Conservation (phyloP, 1,140 invertebrate species). For the Drosophila subobscura region DNA sequence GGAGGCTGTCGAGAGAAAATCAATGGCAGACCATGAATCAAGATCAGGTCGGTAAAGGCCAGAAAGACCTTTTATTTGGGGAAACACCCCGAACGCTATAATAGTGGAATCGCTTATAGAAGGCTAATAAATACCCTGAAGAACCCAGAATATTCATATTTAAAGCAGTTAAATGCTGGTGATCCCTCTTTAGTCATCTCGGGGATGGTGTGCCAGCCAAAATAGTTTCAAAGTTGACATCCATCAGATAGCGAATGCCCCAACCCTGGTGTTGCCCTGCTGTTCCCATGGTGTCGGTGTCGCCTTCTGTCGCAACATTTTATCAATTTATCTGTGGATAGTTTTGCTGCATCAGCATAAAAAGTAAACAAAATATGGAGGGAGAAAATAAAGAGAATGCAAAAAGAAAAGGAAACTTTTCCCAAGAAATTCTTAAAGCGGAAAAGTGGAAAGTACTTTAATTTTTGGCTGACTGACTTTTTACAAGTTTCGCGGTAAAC, state of each 20-base stretch:
- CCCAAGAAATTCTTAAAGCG: constrained; percentile 13
- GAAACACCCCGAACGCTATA: neutral
- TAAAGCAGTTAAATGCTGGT: too few species aligned
- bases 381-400: constrained; percentile 12
- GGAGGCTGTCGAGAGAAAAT: constrained; percentile 68
- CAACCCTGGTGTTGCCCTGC: too few species aligned
- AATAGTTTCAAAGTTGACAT: too few species aligned
- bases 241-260: too few species aligned
- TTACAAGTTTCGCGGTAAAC: constrained; percentile 69
- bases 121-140: too few species aligned
- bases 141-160: too few species aligned
- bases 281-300: too few species aligned
- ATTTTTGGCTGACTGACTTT: constrained; percentile 70
- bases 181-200: too few species aligned
- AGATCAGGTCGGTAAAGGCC: constrained; percentile 48
- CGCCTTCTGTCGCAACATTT: neutral
- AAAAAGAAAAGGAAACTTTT: constrained; percentile 6
- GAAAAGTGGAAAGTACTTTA: constrained; percentile 52
- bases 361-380: constrained; percentile 8
- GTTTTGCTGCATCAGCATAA: constrained; percentile 3
- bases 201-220: too few species aligned
- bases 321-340: constrained; percentile 1
- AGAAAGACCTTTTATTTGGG: constrained; percentile 15
- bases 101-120: constrained; percentile 15
- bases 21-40: constrained; percentile 63